These are phyloP conservation scores for Hypothenemus hampei DNA, from an alignment of 1,140 invertebrate genomes.

Conservation along the genomic window DNA sequence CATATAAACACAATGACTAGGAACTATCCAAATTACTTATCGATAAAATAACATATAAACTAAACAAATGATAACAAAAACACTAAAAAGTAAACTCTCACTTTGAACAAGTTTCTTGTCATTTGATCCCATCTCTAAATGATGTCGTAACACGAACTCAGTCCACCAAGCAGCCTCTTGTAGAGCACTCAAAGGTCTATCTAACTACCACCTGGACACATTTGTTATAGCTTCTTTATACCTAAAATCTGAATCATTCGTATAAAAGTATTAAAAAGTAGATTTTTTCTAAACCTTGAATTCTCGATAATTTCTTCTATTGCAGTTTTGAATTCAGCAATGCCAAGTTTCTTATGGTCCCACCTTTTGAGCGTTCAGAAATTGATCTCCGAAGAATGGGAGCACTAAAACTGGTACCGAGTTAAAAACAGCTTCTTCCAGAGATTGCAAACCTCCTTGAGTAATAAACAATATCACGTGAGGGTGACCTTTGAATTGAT, in stretches of 20 bases:
- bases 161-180: constrained; percentile 49
- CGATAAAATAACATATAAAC: constrained; percentile 1
- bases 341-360: no score
- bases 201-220: no score
- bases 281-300: no score
- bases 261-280: no score
- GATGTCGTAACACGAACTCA: constrained; percentile 51
- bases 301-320: no score
- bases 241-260: no score
- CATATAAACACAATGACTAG: not conserved
- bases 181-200: constrained; percentile 42
- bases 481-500: constrained; percentile 40
- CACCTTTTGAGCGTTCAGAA: constrained; percentile 38
- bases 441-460: constrained; percentile 51
- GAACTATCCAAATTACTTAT: not conserved
- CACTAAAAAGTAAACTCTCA: constrained; percentile 43
- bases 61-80: constrained; percentile 37
- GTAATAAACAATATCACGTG: constrained; percentile 48
- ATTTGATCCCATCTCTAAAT: constrained; percentile 44
- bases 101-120: constrained; percentile 24
- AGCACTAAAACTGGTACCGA: constrained; percentile 51
- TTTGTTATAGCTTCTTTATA: no score
- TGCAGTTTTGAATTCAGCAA: no score
- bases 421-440: constrained; percentile 48
- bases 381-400: constrained; percentile 46